These are phyloP conservation scores for Pan troglodytes DNA, from an alignment of 2,113 vertebrate species.

Conservation along the genomic window DNA sequence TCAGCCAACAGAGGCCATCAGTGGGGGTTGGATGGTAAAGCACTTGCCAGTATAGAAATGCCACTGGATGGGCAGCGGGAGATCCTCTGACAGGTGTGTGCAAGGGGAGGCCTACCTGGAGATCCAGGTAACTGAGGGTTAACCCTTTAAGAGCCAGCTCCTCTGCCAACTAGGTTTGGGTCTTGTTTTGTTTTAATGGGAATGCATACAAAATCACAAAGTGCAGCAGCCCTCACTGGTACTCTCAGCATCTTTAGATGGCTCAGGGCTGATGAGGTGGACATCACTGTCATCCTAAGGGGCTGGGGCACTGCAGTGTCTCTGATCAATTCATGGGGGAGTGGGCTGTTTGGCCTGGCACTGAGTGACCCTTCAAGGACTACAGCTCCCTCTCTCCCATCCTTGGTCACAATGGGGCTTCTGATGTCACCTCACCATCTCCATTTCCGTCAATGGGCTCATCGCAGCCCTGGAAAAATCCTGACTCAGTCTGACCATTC, in stretches of 20 bases:
- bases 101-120: background rate
- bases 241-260: background rate
- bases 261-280: background rate
- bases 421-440: background rate
- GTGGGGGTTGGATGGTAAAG: background rate
- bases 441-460: accelerated
- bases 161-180: background rate
- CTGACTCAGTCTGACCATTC: background rate
- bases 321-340: accelerated
- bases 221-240: background rate
- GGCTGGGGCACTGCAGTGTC: background rate
- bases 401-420: background rate
- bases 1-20: background rate
- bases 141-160: background rate
- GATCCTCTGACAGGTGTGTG: background rate
- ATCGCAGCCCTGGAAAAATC: background rate
- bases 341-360: background rate
- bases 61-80: accelerated
- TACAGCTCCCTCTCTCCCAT: too few species aligned
- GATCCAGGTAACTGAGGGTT: background rate
- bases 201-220: background rate
- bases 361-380: background rate
- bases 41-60: background rate
- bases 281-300: background rate
- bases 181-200: background rate